Evolutionary conservation across 2,888 invertebrate species (phyloP).

Genomic region (Cyclophora albipunctata): DNA sequence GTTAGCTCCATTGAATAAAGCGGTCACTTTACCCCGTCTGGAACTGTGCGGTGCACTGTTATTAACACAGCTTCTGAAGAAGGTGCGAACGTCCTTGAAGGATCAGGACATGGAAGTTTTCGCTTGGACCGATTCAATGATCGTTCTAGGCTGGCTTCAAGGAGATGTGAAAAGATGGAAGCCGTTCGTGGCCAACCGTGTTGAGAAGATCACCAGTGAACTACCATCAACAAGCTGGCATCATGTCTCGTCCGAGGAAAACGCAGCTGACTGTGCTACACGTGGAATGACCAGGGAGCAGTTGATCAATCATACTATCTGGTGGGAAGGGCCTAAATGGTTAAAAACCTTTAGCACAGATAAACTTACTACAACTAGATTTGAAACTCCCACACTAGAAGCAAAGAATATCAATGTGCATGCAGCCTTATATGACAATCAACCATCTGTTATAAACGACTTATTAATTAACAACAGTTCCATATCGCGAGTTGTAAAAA

Average conservation of each 20-base stretch:
- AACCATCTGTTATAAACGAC: not conserved
- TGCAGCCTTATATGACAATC: not conserved
- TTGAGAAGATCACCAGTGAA: conserved; percentile 1
- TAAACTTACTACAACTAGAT: not conserved
- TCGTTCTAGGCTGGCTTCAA: conserved; percentile 3
- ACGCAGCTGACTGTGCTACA: conserved; percentile 13
- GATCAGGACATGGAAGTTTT: not conserved
- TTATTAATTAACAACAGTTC: not conserved
- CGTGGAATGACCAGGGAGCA: conserved; percentile 6
- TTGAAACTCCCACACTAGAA: not conserved
- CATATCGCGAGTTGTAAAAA: not conserved
- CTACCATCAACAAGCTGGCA: conserved; percentile 8
- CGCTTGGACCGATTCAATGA: conserved; percentile 3
- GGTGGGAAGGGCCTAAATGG: conserved; percentile 16
- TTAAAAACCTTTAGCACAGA: not conserved
- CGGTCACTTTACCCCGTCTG: conserved; percentile 1
- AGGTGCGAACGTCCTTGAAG: not conserved
- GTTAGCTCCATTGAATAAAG: conserved; percentile 3
- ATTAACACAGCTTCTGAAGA: conserved; percentile 1
- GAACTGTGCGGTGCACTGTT: conserved; percentile 2
- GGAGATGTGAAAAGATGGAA: conserved; percentile 11
- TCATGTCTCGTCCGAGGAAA: conserved; percentile 6
- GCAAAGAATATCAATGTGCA: not conserved
- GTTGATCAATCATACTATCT: conserved; percentile 7
- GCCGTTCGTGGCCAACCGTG: conserved; percentile 9